phyloP scores from a whole-genome alignment of 2,888 invertebrate species.

The Pimpla rufipes region DNA sequence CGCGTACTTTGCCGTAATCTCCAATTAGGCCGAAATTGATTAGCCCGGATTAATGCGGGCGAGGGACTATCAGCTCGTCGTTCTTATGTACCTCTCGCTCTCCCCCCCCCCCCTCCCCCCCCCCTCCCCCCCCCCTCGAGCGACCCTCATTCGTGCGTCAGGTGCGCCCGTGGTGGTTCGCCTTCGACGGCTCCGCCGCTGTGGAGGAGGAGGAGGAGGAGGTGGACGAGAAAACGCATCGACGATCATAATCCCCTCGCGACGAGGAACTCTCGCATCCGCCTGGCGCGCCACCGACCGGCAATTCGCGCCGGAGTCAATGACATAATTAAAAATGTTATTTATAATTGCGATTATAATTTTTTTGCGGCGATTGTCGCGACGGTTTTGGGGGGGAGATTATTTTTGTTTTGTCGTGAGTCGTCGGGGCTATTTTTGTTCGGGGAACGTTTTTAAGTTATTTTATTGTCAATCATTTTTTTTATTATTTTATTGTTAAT shows the following conservation, averaged over 20 bases:
- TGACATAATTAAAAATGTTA: not conserved
- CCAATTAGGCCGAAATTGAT: constrained; percentile 84
- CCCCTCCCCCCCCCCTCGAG: too few species aligned
- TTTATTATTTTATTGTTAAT: too few species aligned
- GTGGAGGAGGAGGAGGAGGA: not conserved
- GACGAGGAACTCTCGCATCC: not conserved
- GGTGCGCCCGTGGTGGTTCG: constrained; percentile 34
- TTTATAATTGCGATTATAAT: not conserved
- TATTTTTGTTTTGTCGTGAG: too few species aligned
- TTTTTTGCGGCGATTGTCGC: too few species aligned
- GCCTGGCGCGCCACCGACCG: not conserved
- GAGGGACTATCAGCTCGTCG: constrained; percentile 50
- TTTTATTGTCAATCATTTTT: too few species aligned
- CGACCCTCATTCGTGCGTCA: constrained; percentile 42
- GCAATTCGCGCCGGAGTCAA: not conserved
- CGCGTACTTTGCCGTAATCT: constrained; percentile 79
- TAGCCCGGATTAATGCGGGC: constrained; percentile 80
- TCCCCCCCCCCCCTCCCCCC: too few species aligned
- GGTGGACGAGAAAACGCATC: constrained; percentile 5
- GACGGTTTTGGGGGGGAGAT: too few species aligned
- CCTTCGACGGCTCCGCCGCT: constrained; percentile 22
- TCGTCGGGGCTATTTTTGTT: too few species aligned
- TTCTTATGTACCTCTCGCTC: constrained; percentile 44
- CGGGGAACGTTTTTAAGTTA: too few species aligned
- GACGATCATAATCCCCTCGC: constrained; percentile 13